phyloP scores from a whole-genome alignment of 1,140 invertebrate genomes.

The Diabrotica virgifera region DNA sequence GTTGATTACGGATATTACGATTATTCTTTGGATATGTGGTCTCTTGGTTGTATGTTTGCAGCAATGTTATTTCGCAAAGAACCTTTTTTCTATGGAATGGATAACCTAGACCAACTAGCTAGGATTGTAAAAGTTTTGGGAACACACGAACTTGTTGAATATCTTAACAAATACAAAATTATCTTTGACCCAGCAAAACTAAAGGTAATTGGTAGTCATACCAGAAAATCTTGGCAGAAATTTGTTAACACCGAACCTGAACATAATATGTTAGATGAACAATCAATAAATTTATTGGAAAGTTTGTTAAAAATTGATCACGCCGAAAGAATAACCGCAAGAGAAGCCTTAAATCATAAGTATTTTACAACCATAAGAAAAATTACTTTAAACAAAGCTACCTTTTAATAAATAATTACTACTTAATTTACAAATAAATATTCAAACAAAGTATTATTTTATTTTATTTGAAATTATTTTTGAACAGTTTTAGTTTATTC shows the following conservation, averaged over 20 bases:
- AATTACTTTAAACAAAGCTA: constrained; percentile 11
- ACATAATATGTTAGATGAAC: constrained; percentile 93
- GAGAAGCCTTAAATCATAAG: constrained; percentile 98
- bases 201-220: constrained; percentile 96
- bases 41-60: constrained; percentile 97
- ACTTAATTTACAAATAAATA: no score
- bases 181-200: constrained; percentile 95
- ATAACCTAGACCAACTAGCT: constrained; percentile 99
- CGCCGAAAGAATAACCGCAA: constrained; percentile 93
- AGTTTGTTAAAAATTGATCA: constrained; percentile 98
- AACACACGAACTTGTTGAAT: constrained; percentile 96
- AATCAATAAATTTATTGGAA: constrained; percentile 97
- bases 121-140: constrained; percentile 97
- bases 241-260: constrained; percentile 99
- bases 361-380: constrained; percentile 67
- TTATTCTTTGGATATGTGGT: constrained; percentile 99
- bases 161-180: constrained; percentile 99
- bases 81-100: constrained; percentile 99
- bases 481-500: no score
- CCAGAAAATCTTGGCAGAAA: constrained; percentile 97
- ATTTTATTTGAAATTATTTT: no score
- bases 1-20: constrained; percentile 99
- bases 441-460: no score
- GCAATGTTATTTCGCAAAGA: constrained; percentile 99
- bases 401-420: not conserved